Evolutionary conservation across 2,113 vertebrate species (phyloP), one percentile per base, ranked within the genome.

Genomic region (Proterorhinus semilunaris): DNA sequence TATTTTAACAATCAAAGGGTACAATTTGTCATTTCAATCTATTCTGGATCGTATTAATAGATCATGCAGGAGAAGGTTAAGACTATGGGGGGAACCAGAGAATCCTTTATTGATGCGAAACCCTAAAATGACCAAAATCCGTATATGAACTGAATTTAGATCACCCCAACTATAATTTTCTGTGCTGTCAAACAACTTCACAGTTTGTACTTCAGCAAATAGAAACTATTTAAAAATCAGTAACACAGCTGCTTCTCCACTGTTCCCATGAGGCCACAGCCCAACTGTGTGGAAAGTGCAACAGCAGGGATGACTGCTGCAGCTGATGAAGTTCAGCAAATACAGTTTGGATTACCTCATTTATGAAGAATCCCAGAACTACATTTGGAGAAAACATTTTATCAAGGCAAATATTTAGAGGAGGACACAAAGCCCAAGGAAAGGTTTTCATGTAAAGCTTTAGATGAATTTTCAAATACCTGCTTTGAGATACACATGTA

Each of bases 141-240:
- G 16, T 68, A 76, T 62, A 73, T 78, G 58, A 70, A 44, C 57
- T 58, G 73, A 53, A 87, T 87, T 74, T 81, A 68, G 84, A 84
- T 86, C 84, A 83, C n/a, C 16, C 17, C 10, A 10, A 54, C 16
- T 10, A 54, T 17, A 17, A 66, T 70, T 66, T 70, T 48, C 58
- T 48, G 12, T 3, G 21, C 54, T 57, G 54, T 36, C 17, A 55
- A 55, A 55, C 16, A 57, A 12, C 21, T 57, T 11, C 1, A 57
- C 9, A 27, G 36, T 36, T 21, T 57, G 42, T 42, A 61, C 7
- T 44, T 61, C 36, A 61, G 44, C 58, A 61, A 61, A 45, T 7
- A 44, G 58, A 44, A 6, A 61, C 13, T 16, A 16, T 5, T 80
- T 43, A 36, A 66, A 79, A 65, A 71, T 54, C 64, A 11, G 15